These are phyloP conservation scores for Noctua pronuba DNA, from an alignment of 2,888 invertebrate genomes.

Conservation along the genomic window DNA sequence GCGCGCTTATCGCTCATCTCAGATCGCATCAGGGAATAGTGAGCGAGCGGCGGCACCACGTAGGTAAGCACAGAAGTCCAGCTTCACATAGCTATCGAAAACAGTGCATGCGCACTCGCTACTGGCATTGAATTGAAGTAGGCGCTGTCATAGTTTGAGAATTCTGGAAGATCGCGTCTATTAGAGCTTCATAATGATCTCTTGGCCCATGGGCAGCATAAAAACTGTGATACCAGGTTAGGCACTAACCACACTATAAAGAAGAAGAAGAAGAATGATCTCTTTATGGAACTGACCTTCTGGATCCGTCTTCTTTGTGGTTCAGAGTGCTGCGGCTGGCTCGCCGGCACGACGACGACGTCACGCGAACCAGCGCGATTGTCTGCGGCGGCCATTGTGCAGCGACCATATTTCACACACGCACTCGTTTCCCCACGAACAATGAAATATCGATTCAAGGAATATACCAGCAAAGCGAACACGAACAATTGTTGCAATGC, in stretches of 20 bases:
- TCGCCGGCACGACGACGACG: constrained; percentile 18
- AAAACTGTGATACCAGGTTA: no score
- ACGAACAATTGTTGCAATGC: constrained; percentile 45
- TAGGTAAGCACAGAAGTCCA: constrained; percentile 5
- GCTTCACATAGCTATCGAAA: neutral
- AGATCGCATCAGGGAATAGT: constrained; percentile 48
- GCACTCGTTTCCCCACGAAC: constrained; percentile 46
- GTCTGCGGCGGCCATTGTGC: constrained; percentile 54
- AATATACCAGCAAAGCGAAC: constrained; percentile 47
- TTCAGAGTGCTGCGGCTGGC: neutral
- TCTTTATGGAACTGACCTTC: constrained; percentile 11
- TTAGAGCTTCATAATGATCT: neutral
- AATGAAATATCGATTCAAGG: constrained; percentile 61
- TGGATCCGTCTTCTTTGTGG: neutral
- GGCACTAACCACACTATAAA: no score
- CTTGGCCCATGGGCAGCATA: no score
- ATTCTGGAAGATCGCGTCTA: neutral
- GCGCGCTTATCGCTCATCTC: constrained; percentile 48
- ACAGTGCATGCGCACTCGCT: neutral
- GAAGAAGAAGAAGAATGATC: no score
- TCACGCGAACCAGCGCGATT: constrained; percentile 46
- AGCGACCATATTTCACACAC: constrained; percentile 39
- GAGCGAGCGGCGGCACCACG: constrained; percentile 4
- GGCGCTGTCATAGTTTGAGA: neutral
- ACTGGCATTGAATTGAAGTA: neutral